Base-by-base conservation (phyloP, 1,140 invertebrate species). In the Pachypeltis micranthus region DNA sequence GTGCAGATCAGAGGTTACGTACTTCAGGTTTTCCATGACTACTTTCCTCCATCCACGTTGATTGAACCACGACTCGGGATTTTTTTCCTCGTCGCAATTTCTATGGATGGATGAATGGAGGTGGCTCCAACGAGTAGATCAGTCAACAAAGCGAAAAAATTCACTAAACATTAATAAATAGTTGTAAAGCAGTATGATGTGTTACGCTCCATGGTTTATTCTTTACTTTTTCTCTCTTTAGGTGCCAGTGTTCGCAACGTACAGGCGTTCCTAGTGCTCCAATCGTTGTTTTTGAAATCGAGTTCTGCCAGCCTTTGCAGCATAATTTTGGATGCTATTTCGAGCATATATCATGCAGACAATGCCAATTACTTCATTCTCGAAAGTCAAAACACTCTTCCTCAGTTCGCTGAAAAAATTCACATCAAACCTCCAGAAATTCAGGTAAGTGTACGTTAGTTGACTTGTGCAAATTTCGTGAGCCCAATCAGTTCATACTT, bases 331-430 rank as follows among this genome's bases (percentile, higher is more conserved):
- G 96, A 98, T 72, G 92, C 93, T 1, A 96, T 99, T 72, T 94
- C 88, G 14, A 92, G 90, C 67, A 89, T 99, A 14, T 98, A 98
- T 75, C 92, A 96, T 74, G 92, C 95, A 23, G 96, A 99, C 74
- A 90, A 93, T 74, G 92, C 93, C 19, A 99, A 99, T 77, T 99
- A 98, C 76, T 99, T 99, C 73, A 97, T 99, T 70, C 79, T 99
- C 0, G 96, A 98, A 75, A 87, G 90, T 68, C 91, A 97, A 74
- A 91, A 95, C 72, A 97, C 94, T 2, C 77, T 98, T 7, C 92
- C 91, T 68, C 90, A 95, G 74, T 97, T 98, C 76, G 91, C 92
- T 1, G 96, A 99, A 72, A 91, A 90, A 72, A 94, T 99, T 67
- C 85, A 96, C 69, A 74, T 84, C 1, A 98, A 98, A 76, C 86